Conservation (phyloP, 2,888 invertebrate genomes). For the Oeneis ivallda region DNA sequence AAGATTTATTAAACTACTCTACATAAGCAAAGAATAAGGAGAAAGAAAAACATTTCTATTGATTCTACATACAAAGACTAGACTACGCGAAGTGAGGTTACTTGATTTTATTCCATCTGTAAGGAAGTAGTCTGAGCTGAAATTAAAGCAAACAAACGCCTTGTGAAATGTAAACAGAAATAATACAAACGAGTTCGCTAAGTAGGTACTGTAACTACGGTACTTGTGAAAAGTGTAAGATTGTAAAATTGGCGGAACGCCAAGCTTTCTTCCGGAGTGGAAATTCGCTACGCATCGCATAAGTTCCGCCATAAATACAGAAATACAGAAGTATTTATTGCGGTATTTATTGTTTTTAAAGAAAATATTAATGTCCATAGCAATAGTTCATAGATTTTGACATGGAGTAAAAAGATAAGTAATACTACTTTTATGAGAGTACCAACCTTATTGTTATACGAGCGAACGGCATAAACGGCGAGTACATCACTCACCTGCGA, state of each 20-base stretch:
- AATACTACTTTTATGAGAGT: too few relatives aligned
- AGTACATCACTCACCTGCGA: too few relatives aligned
- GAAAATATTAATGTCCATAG: not conserved
- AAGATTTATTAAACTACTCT: too few relatives aligned
- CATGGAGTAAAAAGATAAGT: too few relatives aligned
- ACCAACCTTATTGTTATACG: too few relatives aligned
- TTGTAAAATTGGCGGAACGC: slow-evolving; percentile 25
- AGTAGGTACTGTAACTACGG: not conserved
- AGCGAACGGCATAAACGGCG: too few relatives aligned
- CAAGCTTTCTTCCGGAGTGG: slow-evolving; percentile 10
- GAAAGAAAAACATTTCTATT: too few relatives aligned
- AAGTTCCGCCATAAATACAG: slow-evolving; percentile 22
- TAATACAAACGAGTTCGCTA: slow-evolving; percentile 13
- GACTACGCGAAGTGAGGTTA: too few relatives aligned
- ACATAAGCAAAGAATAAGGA: too few relatives aligned
- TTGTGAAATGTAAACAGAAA: not conserved
- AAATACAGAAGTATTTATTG: slow-evolving; percentile 26
- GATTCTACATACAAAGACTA: too few relatives aligned
- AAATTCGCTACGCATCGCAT: slow-evolving; percentile 4
- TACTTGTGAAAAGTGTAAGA: slow-evolving; percentile 11
- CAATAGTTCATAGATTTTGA: too few relatives aligned
- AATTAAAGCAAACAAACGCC: slow-evolving; percentile 4
- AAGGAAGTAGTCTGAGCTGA: not conserved
- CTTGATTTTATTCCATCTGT: too few relatives aligned
- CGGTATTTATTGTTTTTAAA: slow-evolving; percentile 26